Base-by-base conservation (phyloP, 2,113 vertebrate genomes). In the Elgaria multicarinata region DNA sequence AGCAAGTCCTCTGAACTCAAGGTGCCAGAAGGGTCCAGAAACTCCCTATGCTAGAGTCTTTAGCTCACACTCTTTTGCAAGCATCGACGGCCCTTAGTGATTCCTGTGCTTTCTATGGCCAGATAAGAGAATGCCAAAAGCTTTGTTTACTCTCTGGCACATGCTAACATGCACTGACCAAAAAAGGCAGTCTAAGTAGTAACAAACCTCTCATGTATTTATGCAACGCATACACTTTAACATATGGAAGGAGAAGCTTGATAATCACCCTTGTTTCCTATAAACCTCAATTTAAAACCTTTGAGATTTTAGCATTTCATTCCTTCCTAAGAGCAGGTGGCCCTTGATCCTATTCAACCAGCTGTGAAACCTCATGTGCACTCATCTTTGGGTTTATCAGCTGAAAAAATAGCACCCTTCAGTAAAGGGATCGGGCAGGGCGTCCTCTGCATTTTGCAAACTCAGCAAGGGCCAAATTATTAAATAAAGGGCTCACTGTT, bases 391-490 rank as follows among this genome's bases (percentile, higher is more conserved):
- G 36, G 28, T 13, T 39, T 64, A 33, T 12, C 66, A 12, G 42
- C 20, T 79, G 20, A 16, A 76, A 86, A 89, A 80, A 39, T 10
- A 46, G 3, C 9, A 44, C 55, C n/a, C 50, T 26, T 46, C 76
- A 87, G 28, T 75, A 31, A 81, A 66, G 69, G n/a, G 31, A 14
- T 10, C 4, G 50, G 14, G 46, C 24, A 6, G n/a, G 62, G 64
- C 9, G 36, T 18, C 2, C 46, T 87, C 46, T 80, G 75, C 33
- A 69, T 67, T 85, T 55, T 77, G 10, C 62, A 77, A 85, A 69
- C 36, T 77, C 58, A 84, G 62, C 81, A 89, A 39, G 72, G 36
- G 39, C 16, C 58, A 77, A 77, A 67, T 87, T 87, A 78, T 67
- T 78, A 87, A 64, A 87, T 78, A 78, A 87, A 78, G 42, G 33